These are phyloP conservation scores for Hyalella azteca DNA, from an alignment of 2,888 invertebrate species.

Conservation along the genomic window DNA sequence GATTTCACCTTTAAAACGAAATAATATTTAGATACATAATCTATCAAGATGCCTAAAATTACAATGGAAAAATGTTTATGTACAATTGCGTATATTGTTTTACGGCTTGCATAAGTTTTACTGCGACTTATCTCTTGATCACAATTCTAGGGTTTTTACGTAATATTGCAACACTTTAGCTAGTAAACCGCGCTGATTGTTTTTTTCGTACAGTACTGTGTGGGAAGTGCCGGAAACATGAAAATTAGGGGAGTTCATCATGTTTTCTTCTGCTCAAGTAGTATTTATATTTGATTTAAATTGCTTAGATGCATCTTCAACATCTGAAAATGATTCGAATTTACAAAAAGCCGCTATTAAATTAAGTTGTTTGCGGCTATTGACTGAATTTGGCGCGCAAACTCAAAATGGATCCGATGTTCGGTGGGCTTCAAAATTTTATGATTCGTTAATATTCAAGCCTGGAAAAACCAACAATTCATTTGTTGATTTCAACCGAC, in stretches of 20 bases:
- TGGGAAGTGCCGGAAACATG: not conserved
- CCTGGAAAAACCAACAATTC: constrained; percentile 53
- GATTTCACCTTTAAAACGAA: no score
- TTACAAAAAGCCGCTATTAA: constrained; percentile 44
- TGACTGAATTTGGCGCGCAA: constrained; percentile 58
- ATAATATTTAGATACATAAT: no score
- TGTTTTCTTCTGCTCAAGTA: constrained; percentile 54
- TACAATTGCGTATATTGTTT: no score
- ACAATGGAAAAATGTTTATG: no score
- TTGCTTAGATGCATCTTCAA: constrained; percentile 36
- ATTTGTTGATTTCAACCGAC: constrained; percentile 49
- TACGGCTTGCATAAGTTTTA: no score
- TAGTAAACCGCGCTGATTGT: no score
- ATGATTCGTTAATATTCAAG: constrained; percentile 49
- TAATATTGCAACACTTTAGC: no score
- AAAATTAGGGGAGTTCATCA: not conserved
- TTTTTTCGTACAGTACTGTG: no score
- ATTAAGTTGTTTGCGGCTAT: constrained; percentile 48
- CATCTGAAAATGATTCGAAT: constrained; percentile 44
- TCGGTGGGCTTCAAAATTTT: constrained; percentile 54
- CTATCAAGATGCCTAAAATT: no score
- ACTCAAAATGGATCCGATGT: constrained; percentile 48
- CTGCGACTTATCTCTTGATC: no score
- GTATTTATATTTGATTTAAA: constrained; percentile 54
- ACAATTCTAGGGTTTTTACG: no score